A percentile compares a stretch with the other conserved stretches of the same genome.
phyloP scores from a whole-genome alignment of 2,888 invertebrate genomes.

The Cremastobaeus sp. region DNA sequence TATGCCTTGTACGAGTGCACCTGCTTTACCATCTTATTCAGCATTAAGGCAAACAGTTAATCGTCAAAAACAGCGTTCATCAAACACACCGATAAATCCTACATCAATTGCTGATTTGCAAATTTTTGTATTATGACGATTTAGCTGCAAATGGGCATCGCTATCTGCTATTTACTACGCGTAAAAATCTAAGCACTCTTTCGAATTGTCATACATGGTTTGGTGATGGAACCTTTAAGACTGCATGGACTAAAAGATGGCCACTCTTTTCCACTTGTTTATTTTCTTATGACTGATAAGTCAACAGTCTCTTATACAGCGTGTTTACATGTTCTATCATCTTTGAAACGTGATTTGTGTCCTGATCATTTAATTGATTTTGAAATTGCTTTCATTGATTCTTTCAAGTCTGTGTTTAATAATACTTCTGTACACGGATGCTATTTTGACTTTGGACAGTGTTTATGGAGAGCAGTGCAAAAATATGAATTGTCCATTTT shows the following conservation, averaged over 20 bases:
- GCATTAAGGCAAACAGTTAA: no score
- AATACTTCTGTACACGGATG: slow-evolving; percentile 1
- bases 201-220: no score
- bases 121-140: no score
- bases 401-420: neutral
- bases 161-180: no score
- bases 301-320: neutral
- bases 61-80: no score
- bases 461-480: slow-evolving; percentile 4
- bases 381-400: slow-evolving; percentile 1
- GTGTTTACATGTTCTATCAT: neutral
- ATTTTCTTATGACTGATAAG: slow-evolving; percentile 3
- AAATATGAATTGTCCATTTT: neutral
- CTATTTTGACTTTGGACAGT: slow-evolving; percentile 4
- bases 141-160: no score
- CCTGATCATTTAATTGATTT: slow-evolving; percentile 9
- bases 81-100: no score
- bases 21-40: no score
- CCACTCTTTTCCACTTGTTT: neutral
- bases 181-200: no score
- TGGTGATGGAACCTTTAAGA: no score
- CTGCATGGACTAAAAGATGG: neutral
- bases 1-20: no score
- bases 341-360: neutral
- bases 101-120: no score